phyloP scores from a whole-genome alignment of 2,888 invertebrate genomes.

The Punctoribates punctum region DNA sequence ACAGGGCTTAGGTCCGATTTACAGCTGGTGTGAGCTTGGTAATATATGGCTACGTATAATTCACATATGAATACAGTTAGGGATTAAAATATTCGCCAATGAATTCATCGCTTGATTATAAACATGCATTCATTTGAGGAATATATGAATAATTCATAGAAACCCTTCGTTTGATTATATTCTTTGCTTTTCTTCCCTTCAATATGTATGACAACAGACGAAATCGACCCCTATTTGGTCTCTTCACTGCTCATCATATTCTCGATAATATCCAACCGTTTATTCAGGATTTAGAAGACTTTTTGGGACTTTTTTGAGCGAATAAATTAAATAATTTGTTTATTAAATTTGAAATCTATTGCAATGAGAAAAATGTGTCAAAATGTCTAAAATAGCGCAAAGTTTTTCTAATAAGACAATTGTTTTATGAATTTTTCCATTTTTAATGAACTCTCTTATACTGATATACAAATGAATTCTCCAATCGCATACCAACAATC shows the following conservation, averaged over 20 bases:
- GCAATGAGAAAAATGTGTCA: no score
- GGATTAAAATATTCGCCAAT: neutral
- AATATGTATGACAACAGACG: neutral
- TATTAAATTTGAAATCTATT: neutral
- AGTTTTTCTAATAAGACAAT: no score
- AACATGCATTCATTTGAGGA: constrained; percentile 5
- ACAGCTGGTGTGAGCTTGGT: no score
- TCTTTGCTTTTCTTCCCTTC: neutral
- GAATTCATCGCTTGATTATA: constrained; percentile 14
- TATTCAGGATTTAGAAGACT: neutral
- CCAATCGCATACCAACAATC: no score
- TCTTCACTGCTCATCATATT: constrained; percentile 27
- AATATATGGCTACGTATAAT: no score
- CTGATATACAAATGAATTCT: no score
- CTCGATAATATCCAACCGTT: neutral
- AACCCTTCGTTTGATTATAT: neutral
- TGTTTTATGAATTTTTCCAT: no score
- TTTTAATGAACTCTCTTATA: no score
- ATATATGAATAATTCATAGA: constrained; percentile 3
- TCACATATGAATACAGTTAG: neutral
- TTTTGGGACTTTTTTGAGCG: neutral
- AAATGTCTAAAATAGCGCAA: no score
- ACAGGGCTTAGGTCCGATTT: no score
- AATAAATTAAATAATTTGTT: neutral
- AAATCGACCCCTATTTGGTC: neutral